phyloP scores from a whole-genome alignment of 2,888 invertebrate species.

The Latheticus oryzae region DNA sequence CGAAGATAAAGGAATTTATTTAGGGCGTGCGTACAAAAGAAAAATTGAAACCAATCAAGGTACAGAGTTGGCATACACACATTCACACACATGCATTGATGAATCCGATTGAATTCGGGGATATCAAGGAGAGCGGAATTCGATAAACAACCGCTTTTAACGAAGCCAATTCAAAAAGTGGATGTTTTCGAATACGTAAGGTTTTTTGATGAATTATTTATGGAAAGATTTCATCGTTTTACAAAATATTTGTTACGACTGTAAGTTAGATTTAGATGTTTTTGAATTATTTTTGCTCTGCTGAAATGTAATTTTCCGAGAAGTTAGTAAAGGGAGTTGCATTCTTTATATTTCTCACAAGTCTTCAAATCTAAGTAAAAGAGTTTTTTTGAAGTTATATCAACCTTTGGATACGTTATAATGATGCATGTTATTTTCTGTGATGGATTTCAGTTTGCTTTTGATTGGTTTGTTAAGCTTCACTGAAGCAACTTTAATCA shows the following conservation, averaged over 20 bases:
- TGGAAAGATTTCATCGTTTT: conserved; percentile 34
- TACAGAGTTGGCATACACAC: conserved; percentile 23
- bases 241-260: conserved; percentile 42
- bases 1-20: conserved; percentile 42
- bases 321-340: conserved; percentile 28
- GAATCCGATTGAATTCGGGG: conserved; percentile 28
- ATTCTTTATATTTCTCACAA: conserved; percentile 15
- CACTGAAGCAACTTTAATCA: conserved; percentile 28
- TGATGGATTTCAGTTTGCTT: conserved; percentile 23
- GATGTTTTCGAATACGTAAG: conserved; percentile 30
- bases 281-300: conserved; percentile 24
- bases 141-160: conserved; percentile 44
- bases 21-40: conserved; percentile 37
- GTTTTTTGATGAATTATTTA: conserved; percentile 38
- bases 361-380: conserved; percentile 25
- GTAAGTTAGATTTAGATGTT: conserved; percentile 21
- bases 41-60: conserved; percentile 43
- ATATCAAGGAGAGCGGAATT: conserved; percentile 35
- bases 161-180: conserved; percentile 42
- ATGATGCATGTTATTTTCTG: conserved; percentile 34
- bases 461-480: conserved; percentile 31
- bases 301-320: conserved; percentile 34
- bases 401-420: conserved; percentile 27
- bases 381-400: conserved; percentile 34
- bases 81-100: conserved; percentile 32